Percentiles rank a stretch among this genome's conserved stretches.
phyloP scores from a whole-genome alignment of 1,140 invertebrate species.

The Pissodes strobi region DNA sequence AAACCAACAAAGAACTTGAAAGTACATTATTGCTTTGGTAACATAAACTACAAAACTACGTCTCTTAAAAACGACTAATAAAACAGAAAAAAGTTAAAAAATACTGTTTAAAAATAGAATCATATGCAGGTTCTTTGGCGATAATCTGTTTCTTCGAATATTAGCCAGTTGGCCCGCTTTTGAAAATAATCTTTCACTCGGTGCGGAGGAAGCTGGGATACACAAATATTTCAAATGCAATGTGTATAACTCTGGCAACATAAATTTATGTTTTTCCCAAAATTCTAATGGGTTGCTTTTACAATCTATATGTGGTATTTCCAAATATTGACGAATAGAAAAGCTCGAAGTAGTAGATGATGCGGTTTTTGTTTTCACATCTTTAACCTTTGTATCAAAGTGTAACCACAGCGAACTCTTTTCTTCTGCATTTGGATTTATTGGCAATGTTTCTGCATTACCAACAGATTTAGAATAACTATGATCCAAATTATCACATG shows the following conservation, averaged over 20 bases:
- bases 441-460: not conserved
- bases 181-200: conserved; percentile 46
- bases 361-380: conserved; percentile 19
- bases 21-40: too few relatives aligned
- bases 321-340: conserved; percentile 39
- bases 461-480: too few relatives aligned
- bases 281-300: conserved; percentile 41
- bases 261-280: conserved; percentile 40
- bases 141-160: conserved; percentile 39
- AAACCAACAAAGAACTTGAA: too few relatives aligned
- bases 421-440: conserved; percentile 1
- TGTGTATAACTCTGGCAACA: too few relatives aligned
- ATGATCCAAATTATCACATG: too few relatives aligned
- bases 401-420: conserved; percentile 22
- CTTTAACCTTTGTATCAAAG: conserved; percentile 32
- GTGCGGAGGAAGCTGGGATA: conserved; percentile 43
- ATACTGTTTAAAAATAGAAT: conserved; percentile 42
- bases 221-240: conserved; percentile 36
- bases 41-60: too few relatives aligned
- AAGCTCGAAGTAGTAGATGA: not conserved
- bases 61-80: too few relatives aligned
- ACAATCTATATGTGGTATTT: conserved; percentile 36
- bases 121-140: conserved; percentile 32
- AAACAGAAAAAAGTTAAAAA: too few relatives aligned
- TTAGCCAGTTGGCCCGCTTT: conserved; percentile 43